phyloP scores from a whole-genome alignment of 1,140 invertebrate genomes.

The Drosophila kohkoa region DNA sequence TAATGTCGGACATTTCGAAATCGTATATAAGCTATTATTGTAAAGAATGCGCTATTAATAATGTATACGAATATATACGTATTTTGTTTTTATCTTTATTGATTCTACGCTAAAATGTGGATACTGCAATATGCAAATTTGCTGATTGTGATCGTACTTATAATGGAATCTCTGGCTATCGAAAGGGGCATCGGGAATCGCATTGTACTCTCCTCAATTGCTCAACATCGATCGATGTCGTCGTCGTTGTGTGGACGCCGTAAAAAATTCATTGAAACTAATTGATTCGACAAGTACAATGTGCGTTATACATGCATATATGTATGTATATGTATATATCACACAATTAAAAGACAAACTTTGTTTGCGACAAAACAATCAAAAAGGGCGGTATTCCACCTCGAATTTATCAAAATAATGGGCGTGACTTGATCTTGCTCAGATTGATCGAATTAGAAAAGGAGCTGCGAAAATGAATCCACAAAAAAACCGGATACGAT shows the following conservation, averaged over 20 bases:
- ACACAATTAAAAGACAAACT: constrained; percentile 26
- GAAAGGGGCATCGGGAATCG: constrained; percentile 1
- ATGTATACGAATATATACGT: neutral
- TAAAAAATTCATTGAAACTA: constrained; percentile 72
- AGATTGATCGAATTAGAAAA: constrained; percentile 26
- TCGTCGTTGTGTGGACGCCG: constrained; percentile 30
- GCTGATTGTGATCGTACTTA: neutral
- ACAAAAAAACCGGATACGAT: constrained; percentile 37
- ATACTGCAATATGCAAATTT: constrained; percentile 41
- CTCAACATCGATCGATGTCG: neutral
- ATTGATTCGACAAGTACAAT: constrained; percentile 70
- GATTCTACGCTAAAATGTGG: constrained; percentile 16
- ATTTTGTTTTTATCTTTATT: constrained; percentile 2
- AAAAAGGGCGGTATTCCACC: neutral
- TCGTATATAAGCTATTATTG: neutral
- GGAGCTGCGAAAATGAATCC: constrained; percentile 3
- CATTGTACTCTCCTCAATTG: constrained; percentile 58
- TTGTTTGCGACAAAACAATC: constrained; percentile 4
- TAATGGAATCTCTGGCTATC: constrained; percentile 18
- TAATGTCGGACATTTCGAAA: neutral
- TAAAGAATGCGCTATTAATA: constrained; percentile 6
- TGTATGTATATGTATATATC: constrained; percentile 12
- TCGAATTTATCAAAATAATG: neutral
- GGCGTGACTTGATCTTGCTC: constrained; percentile 19
- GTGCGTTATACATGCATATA: constrained; percentile 6